Conservation (phyloP, 2,113 vertebrate species). For the Ophthalmotilapia sp. region DNA sequence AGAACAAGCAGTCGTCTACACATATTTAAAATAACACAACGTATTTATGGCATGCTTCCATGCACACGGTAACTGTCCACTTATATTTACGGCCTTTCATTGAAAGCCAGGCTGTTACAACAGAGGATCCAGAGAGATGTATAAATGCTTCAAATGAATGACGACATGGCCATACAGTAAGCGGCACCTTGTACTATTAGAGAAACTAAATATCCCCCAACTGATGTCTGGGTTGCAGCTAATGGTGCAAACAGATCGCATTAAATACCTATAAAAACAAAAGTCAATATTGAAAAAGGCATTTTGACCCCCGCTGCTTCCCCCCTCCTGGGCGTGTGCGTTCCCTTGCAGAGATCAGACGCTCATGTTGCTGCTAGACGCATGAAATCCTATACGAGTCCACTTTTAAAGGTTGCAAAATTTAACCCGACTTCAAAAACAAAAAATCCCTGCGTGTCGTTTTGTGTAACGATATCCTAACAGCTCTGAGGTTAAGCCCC, state of each 20-base stretch:
- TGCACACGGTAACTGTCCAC: neutral
- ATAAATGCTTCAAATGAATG: neutral
- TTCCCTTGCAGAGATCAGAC: neutral
- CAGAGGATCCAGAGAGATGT: neutral
- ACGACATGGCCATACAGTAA: neutral
- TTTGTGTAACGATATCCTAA: neutral
- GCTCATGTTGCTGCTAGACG: neutral
- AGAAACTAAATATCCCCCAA: neutral
- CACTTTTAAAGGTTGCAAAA: neutral
- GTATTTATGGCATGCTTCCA: neutral
- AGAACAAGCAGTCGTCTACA: neutral
- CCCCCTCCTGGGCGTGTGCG: neutral
- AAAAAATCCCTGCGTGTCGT: neutral
- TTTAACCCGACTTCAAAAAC: neutral
- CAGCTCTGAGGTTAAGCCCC: neutral
- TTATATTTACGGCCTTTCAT: neutral
- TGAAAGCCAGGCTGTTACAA: neutral
- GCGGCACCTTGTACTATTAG: neutral
- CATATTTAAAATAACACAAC: neutral
- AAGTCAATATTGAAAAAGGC: slow-evolving; percentile 22
- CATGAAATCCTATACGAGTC: neutral
- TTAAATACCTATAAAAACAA: slow-evolving; percentile 29
- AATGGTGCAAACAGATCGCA: slow-evolving; percentile 6
- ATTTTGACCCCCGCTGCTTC: neutral
- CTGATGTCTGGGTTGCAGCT: slow-evolving; percentile 11